Base-by-base conservation (phyloP, 2,888 invertebrate genomes). In the Lymantria monacha region DNA sequence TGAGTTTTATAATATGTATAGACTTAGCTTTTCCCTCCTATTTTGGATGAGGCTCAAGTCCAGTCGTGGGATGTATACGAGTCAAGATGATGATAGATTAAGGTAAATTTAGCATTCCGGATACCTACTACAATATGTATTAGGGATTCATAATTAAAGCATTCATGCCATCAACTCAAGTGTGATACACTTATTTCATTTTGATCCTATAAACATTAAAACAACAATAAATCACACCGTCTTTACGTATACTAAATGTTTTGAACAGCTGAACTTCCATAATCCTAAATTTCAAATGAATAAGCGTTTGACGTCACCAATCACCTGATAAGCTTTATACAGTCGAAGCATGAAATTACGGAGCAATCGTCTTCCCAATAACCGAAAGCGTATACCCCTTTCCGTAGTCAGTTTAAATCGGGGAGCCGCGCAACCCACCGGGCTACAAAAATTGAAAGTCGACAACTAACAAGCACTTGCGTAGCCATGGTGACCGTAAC, bases 401-500 rank as follows among this genome's bases (percentile, higher is more conserved):
- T 79, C 77, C 76, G 75, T 75, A 74, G 78, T 78, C 89, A 91
- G 90, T 91, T 75, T 58, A 71, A 69, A 76, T 78, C 74, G 73
- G 76, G 72, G 73, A 86, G 84, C 74, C 83, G 87, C 71, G 77
- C 79, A 61, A 74, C 70, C 64, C 81, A 72, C 83, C 70, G 68
- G 81, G 67, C 70, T 73, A 63, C 63, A 33, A 33, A 63, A 66
- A 61, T 61, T 63, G 56, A 57, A 66, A 63, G 62, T 65, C 65
- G 61, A 62, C 63, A 60, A 69, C 63, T 65, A 64, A 64, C 59
- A 63, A 75, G 74, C 67, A 74, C 59, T 74, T 64, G 63, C 69
- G 85, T 84, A 81, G 72, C 79, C 83, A 90, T 90, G 90, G 88
- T 75, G 76, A 87, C 76, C 68, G 58, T 56, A 70, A 69, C 65